phyloP scores from a whole-genome alignment of 37 sponge, comb jelly and placozoan genomes.

The Chondrosia reniformis region DNA sequence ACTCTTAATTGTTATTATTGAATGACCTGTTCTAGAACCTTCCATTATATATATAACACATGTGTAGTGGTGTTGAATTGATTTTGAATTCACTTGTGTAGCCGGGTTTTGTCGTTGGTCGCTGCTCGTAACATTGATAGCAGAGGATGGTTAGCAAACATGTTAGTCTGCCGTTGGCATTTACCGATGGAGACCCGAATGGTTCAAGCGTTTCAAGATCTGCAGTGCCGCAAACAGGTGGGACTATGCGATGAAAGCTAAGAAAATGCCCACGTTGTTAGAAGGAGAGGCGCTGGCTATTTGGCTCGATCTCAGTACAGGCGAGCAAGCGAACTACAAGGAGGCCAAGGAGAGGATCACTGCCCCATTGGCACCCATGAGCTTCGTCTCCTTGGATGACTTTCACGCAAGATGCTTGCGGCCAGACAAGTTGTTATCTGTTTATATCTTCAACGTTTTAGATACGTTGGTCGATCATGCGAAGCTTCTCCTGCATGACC shows the following conservation, averaged over 20 bases:
- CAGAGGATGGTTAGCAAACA: not conserved
- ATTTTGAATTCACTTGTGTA: too few relatives aligned
- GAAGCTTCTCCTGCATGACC: not conserved
- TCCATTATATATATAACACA: too few relatives aligned
- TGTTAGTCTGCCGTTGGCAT: not conserved
- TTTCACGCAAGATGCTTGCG: conserved; percentile 36
- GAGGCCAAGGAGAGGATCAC: conserved; percentile 1
- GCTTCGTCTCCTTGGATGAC: conserved; percentile 22
- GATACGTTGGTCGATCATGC: too few relatives aligned
- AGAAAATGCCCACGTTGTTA: conserved; percentile 12
- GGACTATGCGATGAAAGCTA: conserved; percentile 4
- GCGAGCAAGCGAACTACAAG: not conserved
- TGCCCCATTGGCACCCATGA: not conserved
- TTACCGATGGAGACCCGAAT: not conserved
- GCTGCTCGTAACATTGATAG: not conserved
- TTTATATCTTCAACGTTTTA: conserved; percentile 37
- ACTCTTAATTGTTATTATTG: too few relatives aligned
- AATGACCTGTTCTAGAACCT: too few relatives aligned
- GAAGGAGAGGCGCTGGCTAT: conserved; percentile 10
- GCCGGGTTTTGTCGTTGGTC: too few relatives aligned
- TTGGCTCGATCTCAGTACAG: not conserved
- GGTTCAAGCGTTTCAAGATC: conserved; percentile 12
- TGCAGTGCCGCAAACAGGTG: conserved; percentile 1
- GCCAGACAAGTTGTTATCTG: conserved; percentile 26
- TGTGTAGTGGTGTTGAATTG: too few relatives aligned